Percentiles rank a stretch among this genome's conserved stretches.
phyloP scores from a whole-genome alignment of 2,113 vertebrate species.

The Equus przewalskii region DNA sequence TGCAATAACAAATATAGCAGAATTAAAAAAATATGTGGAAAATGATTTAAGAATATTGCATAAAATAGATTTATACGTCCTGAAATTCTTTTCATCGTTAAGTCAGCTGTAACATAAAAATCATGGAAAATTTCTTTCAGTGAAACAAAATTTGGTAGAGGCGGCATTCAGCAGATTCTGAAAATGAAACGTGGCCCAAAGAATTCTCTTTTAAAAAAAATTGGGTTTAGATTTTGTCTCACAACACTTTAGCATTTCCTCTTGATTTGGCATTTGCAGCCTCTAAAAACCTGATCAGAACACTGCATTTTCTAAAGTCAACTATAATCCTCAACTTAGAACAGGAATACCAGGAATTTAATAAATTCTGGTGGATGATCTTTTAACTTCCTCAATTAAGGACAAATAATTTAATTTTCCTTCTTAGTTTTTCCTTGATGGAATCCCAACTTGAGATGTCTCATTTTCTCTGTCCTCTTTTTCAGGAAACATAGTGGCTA shows the following conservation, averaged over 20 bases:
- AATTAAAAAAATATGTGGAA: not conserved
- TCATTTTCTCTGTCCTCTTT: not conserved
- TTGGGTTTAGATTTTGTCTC: not conserved
- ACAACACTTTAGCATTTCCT: not conserved
- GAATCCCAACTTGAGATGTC: not conserved
- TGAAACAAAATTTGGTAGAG: not conserved
- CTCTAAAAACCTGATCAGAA: not conserved
- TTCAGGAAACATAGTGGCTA: not conserved
- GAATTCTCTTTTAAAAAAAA: not conserved
- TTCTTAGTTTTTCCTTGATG: constrained; percentile 23
- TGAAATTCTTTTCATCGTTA: constrained; percentile 10
- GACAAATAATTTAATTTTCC: not conserved
- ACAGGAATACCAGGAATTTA: not conserved
- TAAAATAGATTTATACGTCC: not conserved
- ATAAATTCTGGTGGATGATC: not conserved
- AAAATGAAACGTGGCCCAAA: not conserved
- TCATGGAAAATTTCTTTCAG: not conserved
- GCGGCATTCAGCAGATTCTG: not conserved
- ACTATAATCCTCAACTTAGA: not conserved
- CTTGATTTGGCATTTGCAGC: not conserved
- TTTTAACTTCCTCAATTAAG: constrained; percentile 16
- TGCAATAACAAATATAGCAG: not conserved
- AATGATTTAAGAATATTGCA: not conserved
- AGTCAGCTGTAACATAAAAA: not conserved
- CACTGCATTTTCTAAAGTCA: not conserved